Evolutionary conservation across 1,140 invertebrate species (phyloP), one percentile per base, ranked within the genome.

Genomic region (Drosophila guanche): DNA sequence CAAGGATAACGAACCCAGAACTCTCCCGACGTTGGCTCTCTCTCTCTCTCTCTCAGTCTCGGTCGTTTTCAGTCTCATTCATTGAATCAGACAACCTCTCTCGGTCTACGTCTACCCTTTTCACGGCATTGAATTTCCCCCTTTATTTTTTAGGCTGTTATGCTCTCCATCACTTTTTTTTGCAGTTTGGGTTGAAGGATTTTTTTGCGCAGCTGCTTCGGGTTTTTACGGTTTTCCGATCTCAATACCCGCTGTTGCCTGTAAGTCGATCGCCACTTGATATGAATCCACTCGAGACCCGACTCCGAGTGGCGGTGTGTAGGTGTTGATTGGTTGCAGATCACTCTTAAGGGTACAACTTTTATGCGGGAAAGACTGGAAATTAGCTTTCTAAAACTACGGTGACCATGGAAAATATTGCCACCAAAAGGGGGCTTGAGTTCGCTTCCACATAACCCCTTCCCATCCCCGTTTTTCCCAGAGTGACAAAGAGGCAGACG

Each of bases 41-140:
- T 55, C 65, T 54, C 56, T 53, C 20, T 56, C 59, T 59, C 33
- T 51, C 14, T 42, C 41, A 25, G 42, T 12, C 2, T 10, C 33
- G 10, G 6, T 33, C 16, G 22, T 22, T 46, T 20, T 20, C 45
- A 42, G 37, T 48, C 16, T 46, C 29, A 47, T 59, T 48, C 46
- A 59, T 59, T 20, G 46, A 59, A 59, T 59, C 57, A 40, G 57
- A 41, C 57, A 46, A 46, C 29, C 27, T 59, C 57, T 47, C 56
- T 50, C 10, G 27, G 16, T 51, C 45, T 53, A 55, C 43, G 57
- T 79, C 76, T 88, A 86, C 83, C 80, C 81, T 81, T 85, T 85
- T 85, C 81, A 85, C 83, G 77, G 81, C 81, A 86, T 86, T 86
- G 74, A 81, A 63, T 88, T 85, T 86, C 81, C 77, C 79, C 81